A percentile compares a stretch with the other conserved stretches of the same genome.
Evolutionary conservation across 2,797 vertebrate genomes (phyloP).

Genomic region (Taeniopygia guttata): DNA sequence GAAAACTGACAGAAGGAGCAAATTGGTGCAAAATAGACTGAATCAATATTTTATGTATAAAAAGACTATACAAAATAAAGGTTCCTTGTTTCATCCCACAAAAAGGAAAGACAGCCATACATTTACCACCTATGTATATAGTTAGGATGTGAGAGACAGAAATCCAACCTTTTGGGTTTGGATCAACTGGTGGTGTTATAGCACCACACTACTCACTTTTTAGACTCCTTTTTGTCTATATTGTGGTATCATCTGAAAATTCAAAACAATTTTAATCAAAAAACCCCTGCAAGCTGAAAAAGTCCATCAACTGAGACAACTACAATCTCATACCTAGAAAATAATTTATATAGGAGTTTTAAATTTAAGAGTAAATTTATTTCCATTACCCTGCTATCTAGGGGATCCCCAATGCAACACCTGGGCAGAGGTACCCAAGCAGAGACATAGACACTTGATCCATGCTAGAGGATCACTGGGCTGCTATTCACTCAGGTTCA

Average conservation of each 20-base stretch:
- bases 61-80: neutral
- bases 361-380: neutral
- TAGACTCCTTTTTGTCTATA: neutral
- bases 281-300: neutral
- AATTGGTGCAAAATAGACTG: neutral
- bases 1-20: neutral
- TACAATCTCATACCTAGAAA: neutral
- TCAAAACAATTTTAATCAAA: neutral
- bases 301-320: neutral
- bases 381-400: neutral
- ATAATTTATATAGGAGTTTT: neutral
- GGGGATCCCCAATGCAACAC: neutral
- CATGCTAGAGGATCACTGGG: neutral
- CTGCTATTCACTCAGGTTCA: neutral
- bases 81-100: neutral
- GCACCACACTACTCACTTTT: neutral
- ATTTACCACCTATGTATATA: neutral
- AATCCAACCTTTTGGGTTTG: neutral
- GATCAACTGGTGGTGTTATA: neutral
- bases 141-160: neutral
- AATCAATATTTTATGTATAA: neutral
- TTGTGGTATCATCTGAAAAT: neutral
- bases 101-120: neutral
- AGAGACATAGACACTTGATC: accelerated
- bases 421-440: neutral